A percentile compares a stretch with the other conserved stretches of the same genome.
Conservation (phyloP, 2,888 invertebrate genomes). For the Athripsodes cinereus region DNA sequence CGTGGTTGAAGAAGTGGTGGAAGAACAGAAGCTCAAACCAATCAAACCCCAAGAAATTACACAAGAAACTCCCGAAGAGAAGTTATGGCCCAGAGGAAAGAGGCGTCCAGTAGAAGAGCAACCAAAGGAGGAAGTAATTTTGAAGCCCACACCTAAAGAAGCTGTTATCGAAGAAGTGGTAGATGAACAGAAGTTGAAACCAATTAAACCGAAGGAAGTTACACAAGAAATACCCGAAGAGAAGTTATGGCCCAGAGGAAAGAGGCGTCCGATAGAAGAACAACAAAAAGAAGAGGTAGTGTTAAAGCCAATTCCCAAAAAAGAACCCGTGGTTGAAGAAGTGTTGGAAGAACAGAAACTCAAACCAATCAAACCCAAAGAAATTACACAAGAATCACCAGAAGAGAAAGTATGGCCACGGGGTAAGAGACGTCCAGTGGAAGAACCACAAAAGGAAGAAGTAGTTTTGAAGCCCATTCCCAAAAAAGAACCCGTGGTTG, state of each 20-base stretch:
- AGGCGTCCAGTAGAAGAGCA: slow-evolving; percentile 31
- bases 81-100: slow-evolving; percentile 34
- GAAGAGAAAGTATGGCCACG: slow-evolving; percentile 31
- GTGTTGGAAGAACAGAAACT: slow-evolving; percentile 26
- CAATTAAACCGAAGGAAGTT: slow-evolving; percentile 22
- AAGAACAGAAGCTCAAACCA: slow-evolving; percentile 27
- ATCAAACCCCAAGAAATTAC: slow-evolving; percentile 34
- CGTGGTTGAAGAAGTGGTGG: slow-evolving; percentile 31
- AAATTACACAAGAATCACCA: slow-evolving; percentile 34
- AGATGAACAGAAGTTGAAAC: slow-evolving; percentile 28
- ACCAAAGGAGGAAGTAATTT: slow-evolving; percentile 33
- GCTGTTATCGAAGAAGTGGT: slow-evolving; percentile 18
- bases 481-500: slow-evolving; percentile 29
- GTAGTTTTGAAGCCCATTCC: slow-evolving; percentile 39
- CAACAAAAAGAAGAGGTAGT: slow-evolving; percentile 36
- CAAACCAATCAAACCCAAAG: slow-evolving; percentile 33
- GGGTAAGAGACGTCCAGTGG: slow-evolving; percentile 31
- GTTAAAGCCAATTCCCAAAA: slow-evolving; percentile 30
- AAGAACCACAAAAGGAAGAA: slow-evolving; percentile 37
- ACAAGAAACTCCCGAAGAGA: slow-evolving; percentile 23
- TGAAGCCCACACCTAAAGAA: slow-evolving; percentile 32
- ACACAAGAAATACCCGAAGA: slow-evolving; percentile 28
- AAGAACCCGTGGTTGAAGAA: slow-evolving; percentile 30
- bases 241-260: slow-evolving; percentile 27
- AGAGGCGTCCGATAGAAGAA: slow-evolving; percentile 32